Evolutionary conservation across 2,113 vertebrate genomes (phyloP).

Genomic region (Nycticryphes semicollaris): DNA sequence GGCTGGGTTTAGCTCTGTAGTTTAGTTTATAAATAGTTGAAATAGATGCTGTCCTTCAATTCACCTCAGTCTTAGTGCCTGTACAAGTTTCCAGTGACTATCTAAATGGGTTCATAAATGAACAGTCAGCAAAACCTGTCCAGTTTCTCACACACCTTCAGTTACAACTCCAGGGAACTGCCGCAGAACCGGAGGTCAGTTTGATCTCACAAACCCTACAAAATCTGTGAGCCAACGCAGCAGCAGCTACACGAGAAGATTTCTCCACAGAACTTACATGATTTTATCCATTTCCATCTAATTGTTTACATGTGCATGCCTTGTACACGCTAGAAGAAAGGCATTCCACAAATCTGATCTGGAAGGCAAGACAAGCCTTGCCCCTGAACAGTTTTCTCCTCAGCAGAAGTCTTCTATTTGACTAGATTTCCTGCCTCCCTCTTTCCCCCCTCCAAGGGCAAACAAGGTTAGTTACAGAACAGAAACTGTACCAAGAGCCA

Average conservation of each 20-base stretch:
- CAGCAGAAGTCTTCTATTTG: background rate
- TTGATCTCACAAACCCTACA: background rate
- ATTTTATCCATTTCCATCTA: background rate
- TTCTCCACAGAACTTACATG: background rate
- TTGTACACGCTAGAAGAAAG: background rate
- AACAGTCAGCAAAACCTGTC: background rate
- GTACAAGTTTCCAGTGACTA: background rate
- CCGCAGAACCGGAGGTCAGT: background rate
- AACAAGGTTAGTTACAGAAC: background rate
- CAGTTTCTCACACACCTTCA: rapidly evolving
- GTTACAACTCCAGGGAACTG: background rate
- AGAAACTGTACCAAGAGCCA: background rate
- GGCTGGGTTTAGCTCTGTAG: no score
- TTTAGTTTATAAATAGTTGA: background rate
- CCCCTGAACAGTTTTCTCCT: background rate
- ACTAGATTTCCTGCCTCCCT: background rate
- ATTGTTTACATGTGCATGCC: background rate
- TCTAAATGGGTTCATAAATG: background rate
- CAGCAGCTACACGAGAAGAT: background rate
- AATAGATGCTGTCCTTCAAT: background rate
- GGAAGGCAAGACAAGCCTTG: background rate
- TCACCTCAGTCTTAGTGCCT: background rate
- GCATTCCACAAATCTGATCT: background rate
- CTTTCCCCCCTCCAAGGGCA: background rate
- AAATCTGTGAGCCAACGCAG: background rate